phyloP scores from a whole-genome alignment of 2,888 invertebrate genomes.

The Xiphydria camelus region DNA sequence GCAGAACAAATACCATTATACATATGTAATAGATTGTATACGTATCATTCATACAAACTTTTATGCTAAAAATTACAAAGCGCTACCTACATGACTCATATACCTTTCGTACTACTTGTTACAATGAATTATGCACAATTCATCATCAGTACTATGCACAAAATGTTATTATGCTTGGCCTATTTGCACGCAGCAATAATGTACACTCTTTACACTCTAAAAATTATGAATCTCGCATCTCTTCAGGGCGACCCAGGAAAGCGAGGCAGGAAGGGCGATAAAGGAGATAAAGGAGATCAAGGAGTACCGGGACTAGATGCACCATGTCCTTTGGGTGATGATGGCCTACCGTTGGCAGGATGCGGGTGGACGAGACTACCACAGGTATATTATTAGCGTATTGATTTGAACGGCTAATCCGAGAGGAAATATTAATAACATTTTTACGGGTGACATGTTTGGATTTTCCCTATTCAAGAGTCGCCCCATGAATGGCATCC shows the following conservation, averaged over 20 bases:
- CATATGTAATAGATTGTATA: too few relatives aligned
- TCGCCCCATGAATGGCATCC: too few relatives aligned
- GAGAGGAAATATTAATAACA: too few relatives aligned
- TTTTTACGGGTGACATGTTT: too few relatives aligned
- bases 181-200: conserved; percentile 44
- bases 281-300: conserved; percentile 92
- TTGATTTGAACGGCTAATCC: too few relatives aligned
- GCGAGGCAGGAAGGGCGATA: conserved; percentile 89
- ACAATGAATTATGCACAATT: conserved; percentile 23
- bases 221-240: conserved; percentile 6
- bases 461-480: too few relatives aligned
- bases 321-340: conserved; percentile 95
- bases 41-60: too few relatives aligned
- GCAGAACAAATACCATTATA: too few relatives aligned
- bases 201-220: not conserved
- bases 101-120: not conserved
- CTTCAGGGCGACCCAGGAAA: conserved; percentile 83
- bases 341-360: conserved; percentile 93
- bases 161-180: conserved; percentile 41
- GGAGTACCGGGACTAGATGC: conserved; percentile 97
- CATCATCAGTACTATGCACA: conserved; percentile 25
- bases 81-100: too few relatives aligned
- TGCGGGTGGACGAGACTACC: conserved; percentile 93
- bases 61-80: too few relatives aligned
- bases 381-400: too few relatives aligned